Conservation (phyloP, 2,888 invertebrate species). For the Limnephilus marmoratus region DNA sequence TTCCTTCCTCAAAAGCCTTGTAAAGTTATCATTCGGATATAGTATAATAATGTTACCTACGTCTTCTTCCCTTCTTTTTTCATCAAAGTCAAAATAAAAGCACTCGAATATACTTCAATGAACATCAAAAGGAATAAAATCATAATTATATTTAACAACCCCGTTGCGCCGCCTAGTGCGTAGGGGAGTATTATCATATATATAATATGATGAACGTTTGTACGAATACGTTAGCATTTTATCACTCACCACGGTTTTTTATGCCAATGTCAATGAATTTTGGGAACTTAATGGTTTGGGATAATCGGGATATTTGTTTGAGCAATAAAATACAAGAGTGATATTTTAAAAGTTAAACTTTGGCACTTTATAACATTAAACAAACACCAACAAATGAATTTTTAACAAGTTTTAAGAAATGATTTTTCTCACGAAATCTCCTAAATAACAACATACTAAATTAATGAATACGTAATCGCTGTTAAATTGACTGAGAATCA, state of each 20-base stretch:
- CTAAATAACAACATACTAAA: no score
- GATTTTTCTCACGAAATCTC: no score
- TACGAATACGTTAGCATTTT: neutral
- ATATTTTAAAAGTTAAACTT: neutral
- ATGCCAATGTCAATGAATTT: neutral
- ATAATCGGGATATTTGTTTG: neutral
- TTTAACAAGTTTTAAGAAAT: no score
- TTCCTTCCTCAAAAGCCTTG: neutral
- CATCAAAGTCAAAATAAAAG: neutral
- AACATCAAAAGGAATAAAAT: neutral
- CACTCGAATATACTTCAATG: neutral
- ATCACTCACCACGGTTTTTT: neutral
- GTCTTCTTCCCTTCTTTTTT: neutral
- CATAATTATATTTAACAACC: conserved; percentile 2
- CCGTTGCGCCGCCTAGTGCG: neutral
- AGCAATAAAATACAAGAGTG: neutral
- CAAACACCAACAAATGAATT: no score
- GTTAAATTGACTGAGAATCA: no score
- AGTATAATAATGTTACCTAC: neutral
- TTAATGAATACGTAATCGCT: no score
- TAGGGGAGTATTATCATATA: neutral
- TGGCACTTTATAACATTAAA: no score
- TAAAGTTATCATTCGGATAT: neutral
- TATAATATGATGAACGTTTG: neutral
- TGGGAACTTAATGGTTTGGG: neutral